Evolutionary conservation across 1,140 invertebrate species (phyloP).

Genomic region (Chironomus tepperi): DNA sequence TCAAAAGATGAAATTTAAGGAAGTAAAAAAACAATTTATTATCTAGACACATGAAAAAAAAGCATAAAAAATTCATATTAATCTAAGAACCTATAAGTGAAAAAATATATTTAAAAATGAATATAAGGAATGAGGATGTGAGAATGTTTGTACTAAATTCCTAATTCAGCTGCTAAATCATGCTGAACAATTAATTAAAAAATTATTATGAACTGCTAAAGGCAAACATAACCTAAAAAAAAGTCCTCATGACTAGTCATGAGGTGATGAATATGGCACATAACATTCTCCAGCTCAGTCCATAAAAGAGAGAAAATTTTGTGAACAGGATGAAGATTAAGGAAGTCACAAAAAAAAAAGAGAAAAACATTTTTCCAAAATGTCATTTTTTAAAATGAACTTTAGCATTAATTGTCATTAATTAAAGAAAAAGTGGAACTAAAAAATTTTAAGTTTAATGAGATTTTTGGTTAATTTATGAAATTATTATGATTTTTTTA

Average conservation of each 20-base stretch:
- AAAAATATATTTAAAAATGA: not conserved
- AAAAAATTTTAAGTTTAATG: too few species aligned
- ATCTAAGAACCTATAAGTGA: not conserved
- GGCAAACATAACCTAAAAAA: not conserved
- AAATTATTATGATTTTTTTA: too few species aligned
- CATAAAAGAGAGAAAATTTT: not conserved
- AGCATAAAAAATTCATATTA: not conserved
- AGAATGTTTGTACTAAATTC: conserved; percentile 14
- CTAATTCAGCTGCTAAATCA: not conserved
- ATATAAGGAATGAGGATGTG: not conserved
- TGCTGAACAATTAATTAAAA: not conserved
- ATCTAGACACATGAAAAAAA: not conserved
- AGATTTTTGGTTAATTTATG: too few species aligned
- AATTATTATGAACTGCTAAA: not conserved
- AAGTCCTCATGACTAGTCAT: not conserved
- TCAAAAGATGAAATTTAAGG: not conserved
- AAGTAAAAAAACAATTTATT: not conserved
- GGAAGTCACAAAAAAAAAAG: not conserved
- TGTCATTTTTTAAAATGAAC: not conserved
- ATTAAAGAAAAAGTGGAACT: not conserved
- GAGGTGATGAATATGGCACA: not conserved
- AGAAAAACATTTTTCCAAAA: not conserved
- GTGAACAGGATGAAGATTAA: not conserved
- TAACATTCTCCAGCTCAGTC: conserved; percentile 1
- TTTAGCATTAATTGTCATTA: not conserved